Evolutionary conservation across 2,113 vertebrate genomes (phyloP), one percentile per base, ranked within the genome.

Genomic region (Apus apus): DNA sequence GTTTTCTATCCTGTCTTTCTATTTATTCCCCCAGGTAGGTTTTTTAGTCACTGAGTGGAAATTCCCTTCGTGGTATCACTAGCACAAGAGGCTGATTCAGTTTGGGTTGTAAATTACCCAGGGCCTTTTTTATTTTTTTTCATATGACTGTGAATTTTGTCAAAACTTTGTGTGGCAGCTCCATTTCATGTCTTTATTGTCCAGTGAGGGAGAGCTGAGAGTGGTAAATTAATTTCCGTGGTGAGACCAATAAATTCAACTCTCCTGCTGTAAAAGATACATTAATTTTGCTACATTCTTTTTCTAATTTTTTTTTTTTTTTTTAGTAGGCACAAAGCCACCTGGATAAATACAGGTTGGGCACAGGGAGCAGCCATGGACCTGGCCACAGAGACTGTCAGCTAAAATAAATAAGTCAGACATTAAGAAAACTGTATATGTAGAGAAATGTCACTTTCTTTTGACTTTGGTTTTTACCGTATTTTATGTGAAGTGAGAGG

Each of bases 181-280:
- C 94, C 79, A 62, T 81, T 94, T 74, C 12, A 51, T 48, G 78
- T 94, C 93, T 91, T 96, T 93, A 88, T 79, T 83, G 90, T 93
- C 91, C 86, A 48, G 85, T 1, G 6, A 57, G 87, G 87, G 91
- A 92, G 96, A 96, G 46, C 91, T 85, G 65, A 70, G 94, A 95
- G 89, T 51, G 85, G 74, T 94, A 92, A 74, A 87, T 95, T 96
- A 85, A 90, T 90, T 94, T 94, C 84, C 15, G 57, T 40, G 81
- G 84, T 83, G 82, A 94, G 92, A 68, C 88, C 95, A 92, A 95
- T 90, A 83, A 85, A 93, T 92, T 94, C 86, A 91, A 48, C 20
- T 84, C 86, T 93, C 79, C 84, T 74, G 76, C 91, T 57, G 43
- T 83, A 92, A 82, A 75, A 91, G 79, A 92, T 68, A 50, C 60